Percentiles rank a stretch among this genome's conserved stretches.
phyloP scores from a whole-genome alignment of 1,140 invertebrate genomes.

The Camponotus vicinus region DNA sequence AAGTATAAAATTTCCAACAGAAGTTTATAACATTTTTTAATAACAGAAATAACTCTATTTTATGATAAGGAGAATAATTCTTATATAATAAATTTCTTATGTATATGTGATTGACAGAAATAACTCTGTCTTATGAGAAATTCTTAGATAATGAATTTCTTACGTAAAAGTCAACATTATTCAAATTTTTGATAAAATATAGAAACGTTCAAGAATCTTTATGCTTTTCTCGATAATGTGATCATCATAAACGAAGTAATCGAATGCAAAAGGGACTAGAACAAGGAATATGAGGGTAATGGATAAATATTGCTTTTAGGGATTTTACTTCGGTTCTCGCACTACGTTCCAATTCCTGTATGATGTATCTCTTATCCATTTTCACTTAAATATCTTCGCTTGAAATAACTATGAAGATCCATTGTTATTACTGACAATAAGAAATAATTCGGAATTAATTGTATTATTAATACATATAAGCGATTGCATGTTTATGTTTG shows the following conservation, averaged over 20 bases:
- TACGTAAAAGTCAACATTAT: background rate
- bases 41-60: background rate
- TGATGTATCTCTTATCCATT: constrained; percentile 18
- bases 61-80: background rate
- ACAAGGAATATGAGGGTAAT: constrained; percentile 11
- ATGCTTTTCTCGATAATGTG: constrained; percentile 45
- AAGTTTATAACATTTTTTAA: background rate
- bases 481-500: background rate
- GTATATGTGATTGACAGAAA: too few relatives aligned
- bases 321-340: constrained; percentile 13
- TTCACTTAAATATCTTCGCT: constrained; percentile 25
- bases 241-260: constrained; percentile 64
- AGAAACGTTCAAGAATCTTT: constrained; percentile 25
- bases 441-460: constrained; percentile 20
- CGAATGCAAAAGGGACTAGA: constrained; percentile 60
- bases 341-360: constrained; percentile 21
- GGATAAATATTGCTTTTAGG: constrained; percentile 45
- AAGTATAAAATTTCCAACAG: background rate
- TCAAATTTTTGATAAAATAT: constrained; percentile 6
- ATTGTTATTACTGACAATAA: constrained; percentile 38
- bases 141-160: background rate
- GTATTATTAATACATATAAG: background rate
- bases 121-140: too few relatives aligned
- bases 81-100: too few relatives aligned
- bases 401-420: constrained; percentile 24